Base-by-base conservation (phyloP, 1,140 invertebrate genomes). In the Scaptomyza montana region DNA sequence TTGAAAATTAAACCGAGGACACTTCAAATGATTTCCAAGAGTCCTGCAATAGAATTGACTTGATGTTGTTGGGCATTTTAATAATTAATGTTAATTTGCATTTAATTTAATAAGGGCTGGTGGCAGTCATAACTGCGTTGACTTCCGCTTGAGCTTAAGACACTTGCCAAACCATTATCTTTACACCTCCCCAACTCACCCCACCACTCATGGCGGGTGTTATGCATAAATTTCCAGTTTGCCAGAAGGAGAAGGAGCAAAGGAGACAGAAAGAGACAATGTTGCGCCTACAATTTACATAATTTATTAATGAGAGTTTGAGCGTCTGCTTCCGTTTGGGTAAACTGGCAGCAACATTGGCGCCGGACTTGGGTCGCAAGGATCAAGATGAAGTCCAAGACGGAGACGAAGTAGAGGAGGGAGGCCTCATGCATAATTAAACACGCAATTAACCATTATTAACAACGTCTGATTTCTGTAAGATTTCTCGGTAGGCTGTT, bases 391-490 rank as follows among this genome's bases (percentile, higher is more conserved):
- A 66, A 30, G 19, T 36, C 33, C 60, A 45, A 39, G 41, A 13
- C 54, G 12, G 21, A 1, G 13, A 33, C 30, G 30, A 43, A 62
- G 43, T 50, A 10, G 9, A 45, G 28, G 46, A 60, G 74, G 64
- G 59, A 25, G 25, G 72, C 59, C 78, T 82, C 79, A 82, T 87
- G 82, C 84, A 87, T 87, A 87, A 87, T 87, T 87, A 87, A 89
- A 87, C 82, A 87, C 82, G 84, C 82, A 87, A 87, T 87, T 87
- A 89, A 87, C 84, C 82, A 87, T 87, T 87, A 87, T 87, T 89
- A 89, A 89, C 76, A 89, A 86, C 79, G 82, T 89, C 82, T 87
- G 82, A 87, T 87, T 87, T 89, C 62, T 70, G 75, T 78, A 50
- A 69, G 75, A 69, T 76, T 36, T 36, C 67, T 64, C 47, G 46